Evolutionary conservation across 2,113 vertebrate genomes (phyloP).

Genomic region (Gulo gulo): DNA sequence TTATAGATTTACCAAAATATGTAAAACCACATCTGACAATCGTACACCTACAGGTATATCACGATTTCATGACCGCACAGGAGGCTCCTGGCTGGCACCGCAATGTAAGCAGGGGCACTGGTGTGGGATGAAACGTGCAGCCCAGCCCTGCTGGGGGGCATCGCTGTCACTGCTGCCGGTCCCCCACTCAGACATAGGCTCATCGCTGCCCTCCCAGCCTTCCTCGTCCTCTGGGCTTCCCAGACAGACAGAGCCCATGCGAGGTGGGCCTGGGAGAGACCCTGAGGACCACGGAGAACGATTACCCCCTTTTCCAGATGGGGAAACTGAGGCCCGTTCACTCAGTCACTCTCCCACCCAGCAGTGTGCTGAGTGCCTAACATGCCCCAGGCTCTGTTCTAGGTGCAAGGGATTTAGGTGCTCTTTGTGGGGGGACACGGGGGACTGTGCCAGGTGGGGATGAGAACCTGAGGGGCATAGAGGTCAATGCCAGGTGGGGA

Average conservation of each 20-base stretch:
- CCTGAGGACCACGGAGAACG: neutral
- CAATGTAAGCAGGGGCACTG: accelerated
- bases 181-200: accelerated
- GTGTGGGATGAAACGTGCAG: neutral
- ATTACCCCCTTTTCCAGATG: neutral
- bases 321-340: neutral
- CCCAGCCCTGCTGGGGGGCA: neutral
- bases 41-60: neutral
- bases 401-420: too few relatives aligned
- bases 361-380: too few relatives aligned
- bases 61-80: too few relatives aligned
- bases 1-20: slow-evolving; percentile 30
- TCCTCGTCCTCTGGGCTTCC: neutral
- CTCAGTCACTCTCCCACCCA: neutral
- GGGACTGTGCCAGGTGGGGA: neutral
- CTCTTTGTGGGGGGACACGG: too few relatives aligned
- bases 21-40: neutral
- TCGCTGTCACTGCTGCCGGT: accelerated
- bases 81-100: neutral
- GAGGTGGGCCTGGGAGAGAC: neutral
- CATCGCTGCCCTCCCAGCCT: accelerated
- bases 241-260: neutral
- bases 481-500: too few relatives aligned
- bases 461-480: neutral
- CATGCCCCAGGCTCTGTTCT: too few relatives aligned